phyloP scores from a whole-genome alignment of 2,797 vertebrate genomes.

The Eidolon dupreanum region DNA sequence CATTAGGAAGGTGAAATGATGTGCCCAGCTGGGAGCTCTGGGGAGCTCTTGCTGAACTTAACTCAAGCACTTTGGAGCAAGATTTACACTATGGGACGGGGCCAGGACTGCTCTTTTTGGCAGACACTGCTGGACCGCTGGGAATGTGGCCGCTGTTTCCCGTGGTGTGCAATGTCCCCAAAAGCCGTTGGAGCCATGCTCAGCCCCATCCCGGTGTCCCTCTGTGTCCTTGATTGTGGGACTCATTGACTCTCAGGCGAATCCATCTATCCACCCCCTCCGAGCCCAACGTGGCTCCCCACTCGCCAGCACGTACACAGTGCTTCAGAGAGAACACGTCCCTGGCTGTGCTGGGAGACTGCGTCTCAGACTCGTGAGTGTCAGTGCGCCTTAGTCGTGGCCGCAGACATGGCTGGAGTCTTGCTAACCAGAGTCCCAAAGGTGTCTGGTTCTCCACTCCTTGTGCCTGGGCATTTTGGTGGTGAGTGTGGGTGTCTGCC shows the following conservation, averaged over 20 bases:
- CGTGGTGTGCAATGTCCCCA: background rate
- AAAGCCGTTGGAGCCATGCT: background rate
- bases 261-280: accelerated
- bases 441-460: background rate
- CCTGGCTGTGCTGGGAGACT: background rate
- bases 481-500: accelerated
- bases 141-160: background rate
- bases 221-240: background rate
- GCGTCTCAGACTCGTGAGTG: background rate
- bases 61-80: background rate
- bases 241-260: background rate
- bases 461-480: background rate
- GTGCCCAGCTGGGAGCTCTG: background rate
- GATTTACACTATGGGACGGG: background rate
- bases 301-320: too few species aligned
- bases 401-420: background rate
- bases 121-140: background rate
- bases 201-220: background rate
- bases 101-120: background rate
- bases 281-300: background rate
- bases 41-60: constrained; percentile 58
- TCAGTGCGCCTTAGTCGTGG: background rate
- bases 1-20: background rate
- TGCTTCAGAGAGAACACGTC: background rate
- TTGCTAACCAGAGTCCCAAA: background rate